A percentile compares a stretch with the other conserved stretches of the same genome.
Conservation (phyloP, 2,888 invertebrate genomes). For the Cryptophagus acutangulus region DNA sequence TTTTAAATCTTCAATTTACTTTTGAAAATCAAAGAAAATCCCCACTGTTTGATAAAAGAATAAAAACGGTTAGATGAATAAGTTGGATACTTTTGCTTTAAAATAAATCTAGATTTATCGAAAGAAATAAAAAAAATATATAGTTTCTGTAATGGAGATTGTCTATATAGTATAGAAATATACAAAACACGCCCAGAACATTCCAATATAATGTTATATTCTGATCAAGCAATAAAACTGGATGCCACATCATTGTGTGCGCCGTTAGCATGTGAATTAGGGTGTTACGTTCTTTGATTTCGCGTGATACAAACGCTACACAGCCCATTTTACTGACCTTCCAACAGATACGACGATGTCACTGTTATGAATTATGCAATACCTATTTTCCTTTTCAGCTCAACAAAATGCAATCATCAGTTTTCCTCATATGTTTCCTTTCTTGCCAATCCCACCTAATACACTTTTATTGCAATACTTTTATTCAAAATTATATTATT, state of each 20-base stretch:
- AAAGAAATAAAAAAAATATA: no score
- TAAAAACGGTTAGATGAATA: no score
- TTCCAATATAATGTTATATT: constrained; percentile 42
- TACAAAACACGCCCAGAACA: constrained; percentile 41
- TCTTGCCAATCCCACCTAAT: no score
- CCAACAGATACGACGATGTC: constrained; percentile 34
- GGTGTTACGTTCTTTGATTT: constrained; percentile 45
- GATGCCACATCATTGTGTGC: constrained; percentile 45
- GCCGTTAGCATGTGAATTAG: constrained; percentile 46
- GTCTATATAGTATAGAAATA: constrained; percentile 7
- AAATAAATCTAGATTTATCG: no score
- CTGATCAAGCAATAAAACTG: constrained; percentile 49
- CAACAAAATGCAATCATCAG: constrained; percentile 26
- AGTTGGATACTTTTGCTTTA: no score
- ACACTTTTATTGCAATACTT: no score
- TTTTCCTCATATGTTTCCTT: constrained; percentile 21
- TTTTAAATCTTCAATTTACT: no score
- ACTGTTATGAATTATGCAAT: constrained; percentile 40
- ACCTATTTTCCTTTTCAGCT: constrained; percentile 31
- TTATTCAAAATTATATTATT: no score
- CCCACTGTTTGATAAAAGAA: no score
- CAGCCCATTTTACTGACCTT: constrained; percentile 39
- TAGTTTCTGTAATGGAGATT: no score
- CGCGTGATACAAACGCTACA: constrained; percentile 35
- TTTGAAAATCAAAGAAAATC: no score